Evolutionary conservation across 2,797 vertebrate genomes (phyloP), one percentile per base, ranked within the genome.

Genomic region (Danio choprae): DNA sequence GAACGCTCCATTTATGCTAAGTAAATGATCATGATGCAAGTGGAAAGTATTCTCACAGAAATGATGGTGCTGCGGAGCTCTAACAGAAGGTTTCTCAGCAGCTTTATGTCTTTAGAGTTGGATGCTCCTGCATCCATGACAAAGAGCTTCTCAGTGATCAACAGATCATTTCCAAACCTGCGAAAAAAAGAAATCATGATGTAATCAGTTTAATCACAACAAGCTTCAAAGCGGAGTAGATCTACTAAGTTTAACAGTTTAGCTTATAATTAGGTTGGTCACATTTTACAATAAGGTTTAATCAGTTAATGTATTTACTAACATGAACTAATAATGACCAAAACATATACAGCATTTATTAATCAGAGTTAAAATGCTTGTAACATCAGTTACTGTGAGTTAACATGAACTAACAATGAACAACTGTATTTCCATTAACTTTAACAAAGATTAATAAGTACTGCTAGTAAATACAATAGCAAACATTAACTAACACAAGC

Each of bases 81-180:
- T 83, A 96, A 97, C 74, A 99, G 91, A 82, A 98, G 96, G 86
- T 89, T 97, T 88, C 96, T 93, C 70, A 99, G 94, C 22, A 97
- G 93, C 90, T 97, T 99, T 88, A 98, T 91, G 88, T 98, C 97
- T 93, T 94, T 98, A 4, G 97, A 98, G 81, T 96, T 97, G 18
- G 97, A 96, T 29, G 97, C 96, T 62, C 97, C 97, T 0, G 95
- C 93, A 82, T 99, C 98, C 93, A 96, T 90, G 56, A 98, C 94
- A 90, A 98, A 98, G 77, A 99, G 86, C 86, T 96, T 96, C 65
- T 99, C 96, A 48, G 95, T 95, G 90, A 99, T 93, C 75, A 95
- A 93, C 80, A 98, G 92, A 87, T 98, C 97, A 38, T 97, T 96
- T 40, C 97, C 97, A 90, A 99, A 99, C 89, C 97, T 99, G 82